phyloP scores from a whole-genome alignment of 2,797 vertebrate genomes.

The Tympanoctomys barrerae region DNA sequence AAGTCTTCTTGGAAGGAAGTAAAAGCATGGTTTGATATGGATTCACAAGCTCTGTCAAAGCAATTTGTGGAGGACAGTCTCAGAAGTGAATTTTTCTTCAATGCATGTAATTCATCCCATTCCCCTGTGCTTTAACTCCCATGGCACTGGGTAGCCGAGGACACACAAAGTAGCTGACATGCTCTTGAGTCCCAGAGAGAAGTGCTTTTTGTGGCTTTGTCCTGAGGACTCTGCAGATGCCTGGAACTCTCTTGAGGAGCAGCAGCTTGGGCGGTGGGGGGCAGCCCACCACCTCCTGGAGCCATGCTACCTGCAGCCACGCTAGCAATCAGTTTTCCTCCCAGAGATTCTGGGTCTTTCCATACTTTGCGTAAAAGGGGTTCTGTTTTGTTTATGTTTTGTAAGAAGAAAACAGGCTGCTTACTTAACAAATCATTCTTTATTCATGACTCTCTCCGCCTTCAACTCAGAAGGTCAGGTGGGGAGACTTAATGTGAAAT shows the following conservation, averaged over 20 bases:
- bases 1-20: background rate
- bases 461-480: slow-evolving; percentile 74
- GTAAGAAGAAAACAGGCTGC: slow-evolving; percentile 44
- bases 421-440: slow-evolving; percentile 70
- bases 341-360: background rate
- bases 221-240: background rate
- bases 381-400: slow-evolving; percentile 20
- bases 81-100: background rate
- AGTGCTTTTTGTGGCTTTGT: background rate
- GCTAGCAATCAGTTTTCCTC: background rate
- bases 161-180: background rate
- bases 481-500: slow-evolving; percentile 80
- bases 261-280: background rate
- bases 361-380: background rate
- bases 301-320: background rate
- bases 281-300: background rate
- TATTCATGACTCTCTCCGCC: slow-evolving; percentile 65
- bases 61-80: background rate
- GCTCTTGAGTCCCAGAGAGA: background rate
- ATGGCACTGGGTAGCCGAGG: background rate
- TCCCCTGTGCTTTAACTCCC: fast-evolving
- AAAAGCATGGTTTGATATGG: background rate
- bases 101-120: fast-evolving
- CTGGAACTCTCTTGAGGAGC: background rate
- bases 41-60: background rate